phyloP scores from a whole-genome alignment of 2,888 invertebrate genomes.

The Pseudanteris insignis region DNA sequence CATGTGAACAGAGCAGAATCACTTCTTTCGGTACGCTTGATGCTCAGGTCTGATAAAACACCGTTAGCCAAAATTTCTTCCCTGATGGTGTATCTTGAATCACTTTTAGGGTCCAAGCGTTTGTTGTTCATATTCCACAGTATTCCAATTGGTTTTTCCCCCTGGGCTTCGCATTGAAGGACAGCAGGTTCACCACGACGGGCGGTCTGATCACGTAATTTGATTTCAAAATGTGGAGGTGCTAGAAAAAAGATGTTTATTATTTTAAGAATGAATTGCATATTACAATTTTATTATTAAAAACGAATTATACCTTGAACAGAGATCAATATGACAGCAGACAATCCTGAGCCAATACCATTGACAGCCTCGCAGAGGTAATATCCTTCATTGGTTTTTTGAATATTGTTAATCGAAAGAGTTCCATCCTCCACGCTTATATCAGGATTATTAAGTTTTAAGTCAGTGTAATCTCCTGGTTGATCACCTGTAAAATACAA shows the following conservation, averaged over 20 bases:
- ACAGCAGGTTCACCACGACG: constrained; percentile 91
- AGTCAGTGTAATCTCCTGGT: constrained; percentile 92
- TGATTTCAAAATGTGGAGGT: constrained; percentile 92
- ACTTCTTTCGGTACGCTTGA: constrained; percentile 86
- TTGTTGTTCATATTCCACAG: constrained; percentile 96
- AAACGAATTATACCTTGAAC: constrained; percentile 91
- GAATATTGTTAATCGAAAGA: constrained; percentile 87
- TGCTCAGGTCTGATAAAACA: constrained; percentile 87
- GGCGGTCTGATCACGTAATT: constrained; percentile 89
- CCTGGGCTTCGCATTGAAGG: constrained; percentile 90
- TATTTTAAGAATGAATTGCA: no score
- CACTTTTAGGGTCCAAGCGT: constrained; percentile 87
- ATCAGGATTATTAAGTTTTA: constrained; percentile 88
- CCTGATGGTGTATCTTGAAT: constrained; percentile 84
- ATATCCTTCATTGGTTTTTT: constrained; percentile 93
- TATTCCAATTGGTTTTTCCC: constrained; percentile 94
- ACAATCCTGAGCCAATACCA: constrained; percentile 93
- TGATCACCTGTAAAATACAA: constrained; percentile 75
- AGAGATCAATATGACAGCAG: constrained; percentile 91
- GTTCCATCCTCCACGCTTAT: constrained; percentile 95
- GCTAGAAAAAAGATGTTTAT: constrained; percentile 69
- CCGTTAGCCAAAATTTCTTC: constrained; percentile 90
- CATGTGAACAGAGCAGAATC: constrained; percentile 92
- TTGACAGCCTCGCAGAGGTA: constrained; percentile 96
- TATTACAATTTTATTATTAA: no score